Conservation (phyloP, 2,888 invertebrate species). For the Scaptodrosophila latifasciaeformis region DNA sequence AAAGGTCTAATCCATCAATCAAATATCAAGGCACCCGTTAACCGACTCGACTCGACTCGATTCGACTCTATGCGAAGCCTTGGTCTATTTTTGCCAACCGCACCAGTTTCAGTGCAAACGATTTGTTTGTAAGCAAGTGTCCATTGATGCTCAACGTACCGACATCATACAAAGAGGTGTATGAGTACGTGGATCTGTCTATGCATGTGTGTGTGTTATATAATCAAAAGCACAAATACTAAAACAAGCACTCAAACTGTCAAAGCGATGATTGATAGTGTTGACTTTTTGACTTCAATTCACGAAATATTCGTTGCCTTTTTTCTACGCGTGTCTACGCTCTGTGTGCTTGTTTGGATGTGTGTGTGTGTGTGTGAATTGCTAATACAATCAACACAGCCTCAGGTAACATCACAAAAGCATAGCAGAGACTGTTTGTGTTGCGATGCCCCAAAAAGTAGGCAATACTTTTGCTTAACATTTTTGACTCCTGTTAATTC, state of each 20-base stretch:
- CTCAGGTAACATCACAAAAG: no score
- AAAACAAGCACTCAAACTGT: conserved; percentile 70
- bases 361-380: conserved; percentile 1
- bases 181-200: background rate
- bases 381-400: background rate
- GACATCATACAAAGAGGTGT: conserved; percentile 10
- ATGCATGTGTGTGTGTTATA: conserved; percentile 39
- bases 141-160: conserved; percentile 52
- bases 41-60: no score
- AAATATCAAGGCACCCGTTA: conserved; percentile 28
- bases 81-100: background rate
- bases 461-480: no score
- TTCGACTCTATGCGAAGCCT: no score
- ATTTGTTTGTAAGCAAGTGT: conserved; percentile 71
- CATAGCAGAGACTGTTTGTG: no score
- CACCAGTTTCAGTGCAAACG: conserved; percentile 46
- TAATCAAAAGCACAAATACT: conserved; percentile 69
- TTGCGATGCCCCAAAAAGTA: no score
- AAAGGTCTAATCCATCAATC: conserved; percentile 60
- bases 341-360: conserved; percentile 18
- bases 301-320: no score
- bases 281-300: conserved; percentile 66
- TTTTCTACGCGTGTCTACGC: conserved; percentile 10
- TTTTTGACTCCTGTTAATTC: no score
- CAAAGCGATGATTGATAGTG: conserved; percentile 69